Conservation (phyloP, 2,888 invertebrate genomes). For the Clepsis dumicolana region DNA sequence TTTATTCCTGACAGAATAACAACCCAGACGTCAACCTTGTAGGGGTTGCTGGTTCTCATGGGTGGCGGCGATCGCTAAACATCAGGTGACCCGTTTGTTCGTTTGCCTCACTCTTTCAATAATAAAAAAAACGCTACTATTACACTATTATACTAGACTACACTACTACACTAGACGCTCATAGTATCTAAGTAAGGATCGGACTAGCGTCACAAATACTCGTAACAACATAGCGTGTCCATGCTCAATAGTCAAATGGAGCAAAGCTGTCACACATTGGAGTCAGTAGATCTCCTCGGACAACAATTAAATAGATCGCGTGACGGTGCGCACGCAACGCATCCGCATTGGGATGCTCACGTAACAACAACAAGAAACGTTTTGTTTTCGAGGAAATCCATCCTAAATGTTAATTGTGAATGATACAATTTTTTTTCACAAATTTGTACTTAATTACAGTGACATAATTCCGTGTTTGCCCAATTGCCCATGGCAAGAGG, state of each 20-base stretch:
- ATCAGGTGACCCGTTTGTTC: too few species aligned
- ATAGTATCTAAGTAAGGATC: neutral
- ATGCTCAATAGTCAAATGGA: neutral
- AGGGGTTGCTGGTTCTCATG: too few species aligned
- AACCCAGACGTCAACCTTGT: too few species aligned
- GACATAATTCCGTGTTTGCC: too few species aligned
- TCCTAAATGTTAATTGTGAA: neutral
- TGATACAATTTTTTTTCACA: neutral
- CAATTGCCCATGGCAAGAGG: too few species aligned
- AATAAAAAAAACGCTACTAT: too few species aligned
- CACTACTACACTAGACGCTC: too few species aligned
- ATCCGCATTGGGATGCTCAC: slow-evolving; percentile 62
- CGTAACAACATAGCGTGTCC: neutral
- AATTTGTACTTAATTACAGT: too few species aligned
- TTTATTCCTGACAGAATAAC: too few species aligned
- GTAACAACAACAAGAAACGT: slow-evolving; percentile 59
- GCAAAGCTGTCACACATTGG: neutral
- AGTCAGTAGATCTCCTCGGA: slow-evolving; percentile 36
- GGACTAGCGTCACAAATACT: neutral
- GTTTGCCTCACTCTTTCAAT: too few species aligned
- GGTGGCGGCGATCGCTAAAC: too few species aligned
- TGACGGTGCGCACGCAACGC: slow-evolving; percentile 46
- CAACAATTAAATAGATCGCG: slow-evolving; percentile 50
- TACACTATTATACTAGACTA: too few species aligned
- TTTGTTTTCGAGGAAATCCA: slow-evolving; percentile 58